A percentile compares a stretch with the other conserved stretches of the same genome.
Conservation (phyloP, 2,797 vertebrate species). For the Pseudochirops cupreus region DNA sequence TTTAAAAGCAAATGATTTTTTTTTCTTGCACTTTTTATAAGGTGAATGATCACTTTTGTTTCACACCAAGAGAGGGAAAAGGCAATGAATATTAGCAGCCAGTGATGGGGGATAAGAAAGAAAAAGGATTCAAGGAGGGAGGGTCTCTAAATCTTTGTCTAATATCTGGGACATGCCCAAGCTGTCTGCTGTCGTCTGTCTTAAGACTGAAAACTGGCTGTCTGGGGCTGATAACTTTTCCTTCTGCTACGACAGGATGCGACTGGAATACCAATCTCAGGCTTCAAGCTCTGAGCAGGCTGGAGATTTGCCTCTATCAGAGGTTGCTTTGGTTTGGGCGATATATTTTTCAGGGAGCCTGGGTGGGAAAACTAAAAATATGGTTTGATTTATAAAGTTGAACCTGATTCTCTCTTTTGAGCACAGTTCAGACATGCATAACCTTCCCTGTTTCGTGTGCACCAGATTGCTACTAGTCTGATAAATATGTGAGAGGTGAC, state of each 20-base stretch:
- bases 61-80: background rate
- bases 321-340: background rate
- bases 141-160: constrained; percentile 41
- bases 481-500: background rate
- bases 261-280: constrained; percentile 33
- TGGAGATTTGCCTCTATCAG: constrained; percentile 4
- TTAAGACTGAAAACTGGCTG: constrained; percentile 34
- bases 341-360: background rate
- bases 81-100: background rate
- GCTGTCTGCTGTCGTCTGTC: background rate
- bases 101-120: background rate
- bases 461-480: background rate
- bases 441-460: background rate
- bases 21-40: background rate
- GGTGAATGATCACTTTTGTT: background rate
- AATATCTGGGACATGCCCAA: background rate
- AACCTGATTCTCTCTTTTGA: background rate
- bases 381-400: background rate
- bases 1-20: constrained; percentile 21
- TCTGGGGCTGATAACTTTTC: constrained; percentile 44
- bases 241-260: background rate
- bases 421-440: background rate
- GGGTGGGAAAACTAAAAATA: background rate
- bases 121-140: background rate
- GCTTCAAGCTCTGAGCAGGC: background rate